A percentile compares a stretch with the other conserved stretches of the same genome.
These are phyloP conservation scores for Stictonetta naevosa DNA, from an alignment of 2,113 vertebrate genomes.

Conservation along the genomic window DNA sequence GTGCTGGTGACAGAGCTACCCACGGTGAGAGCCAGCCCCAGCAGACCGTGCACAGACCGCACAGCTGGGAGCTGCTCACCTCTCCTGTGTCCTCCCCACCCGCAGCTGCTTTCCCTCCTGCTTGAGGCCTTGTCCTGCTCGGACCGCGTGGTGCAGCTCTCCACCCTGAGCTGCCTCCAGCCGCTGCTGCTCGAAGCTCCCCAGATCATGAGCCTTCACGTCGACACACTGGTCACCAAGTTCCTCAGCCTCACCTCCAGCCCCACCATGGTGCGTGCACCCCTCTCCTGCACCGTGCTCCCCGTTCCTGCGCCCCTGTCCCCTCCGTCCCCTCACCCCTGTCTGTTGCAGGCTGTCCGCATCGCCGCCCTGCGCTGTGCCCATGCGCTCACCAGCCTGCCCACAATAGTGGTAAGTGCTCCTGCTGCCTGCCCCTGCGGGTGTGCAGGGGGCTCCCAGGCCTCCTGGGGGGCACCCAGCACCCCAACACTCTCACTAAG, in stretches of 20 bases:
- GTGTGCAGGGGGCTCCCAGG: neutral
- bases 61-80: rapidly evolving
- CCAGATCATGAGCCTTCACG: conserved; percentile 84
- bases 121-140: conserved; percentile 90
- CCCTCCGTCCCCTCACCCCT: neutral
- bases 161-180: conserved; percentile 91
- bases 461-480: neutral
- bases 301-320: neutral
- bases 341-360: conserved; percentile 82
- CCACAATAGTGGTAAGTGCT: conserved; percentile 84
- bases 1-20: conserved; percentile 93
- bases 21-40: conserved; percentile 80
- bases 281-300: rapidly evolving
- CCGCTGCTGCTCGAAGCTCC: conserved; percentile 89
- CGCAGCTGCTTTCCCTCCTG: conserved; percentile 90
- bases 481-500: neutral
- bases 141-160: conserved; percentile 88
- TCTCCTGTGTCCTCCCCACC: conserved; percentile 37
- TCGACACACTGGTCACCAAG: conserved; percentile 87
- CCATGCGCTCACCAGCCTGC: conserved; percentile 84
- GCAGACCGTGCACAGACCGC: rapidly evolving
- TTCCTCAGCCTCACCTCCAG: conserved; percentile 85
- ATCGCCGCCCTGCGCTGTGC: conserved; percentile 88
- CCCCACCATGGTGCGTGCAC: conserved; percentile 83
- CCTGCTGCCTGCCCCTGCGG: neutral